phyloP scores from a whole-genome alignment of 1,140 invertebrate genomes.

The Pseudachorutes palmiensis region DNA sequence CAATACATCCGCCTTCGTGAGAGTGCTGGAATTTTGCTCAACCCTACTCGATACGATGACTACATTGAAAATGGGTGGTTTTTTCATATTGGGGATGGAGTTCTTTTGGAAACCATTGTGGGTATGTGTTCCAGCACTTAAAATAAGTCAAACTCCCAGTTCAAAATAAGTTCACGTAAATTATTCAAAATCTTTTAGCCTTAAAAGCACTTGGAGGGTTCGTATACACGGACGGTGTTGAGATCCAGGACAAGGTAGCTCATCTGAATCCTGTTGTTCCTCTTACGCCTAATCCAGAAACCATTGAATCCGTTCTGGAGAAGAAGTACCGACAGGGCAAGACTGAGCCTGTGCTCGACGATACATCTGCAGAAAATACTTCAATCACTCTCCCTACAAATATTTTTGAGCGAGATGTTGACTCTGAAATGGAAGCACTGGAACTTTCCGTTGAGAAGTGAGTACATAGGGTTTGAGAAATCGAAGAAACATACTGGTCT shows the following conservation, averaged over 20 bases:
- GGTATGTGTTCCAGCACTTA: neutral
- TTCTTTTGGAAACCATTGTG: neutral
- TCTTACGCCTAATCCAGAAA: neutral
- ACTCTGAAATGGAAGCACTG: neutral
- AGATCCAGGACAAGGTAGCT: neutral
- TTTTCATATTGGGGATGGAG: constrained; percentile 7
- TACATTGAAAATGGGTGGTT: neutral
- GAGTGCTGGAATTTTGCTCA: neutral
- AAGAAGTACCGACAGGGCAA: neutral
- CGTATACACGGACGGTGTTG: neutral
- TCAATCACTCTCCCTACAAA: neutral
- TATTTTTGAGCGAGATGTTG: neutral
- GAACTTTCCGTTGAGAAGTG: neutral
- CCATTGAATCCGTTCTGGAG: neutral
- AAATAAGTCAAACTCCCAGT: neutral
- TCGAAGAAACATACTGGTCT: neutral
- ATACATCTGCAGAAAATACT: neutral
- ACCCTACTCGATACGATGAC: neutral
- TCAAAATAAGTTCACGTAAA: neutral
- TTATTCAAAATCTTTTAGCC: neutral
- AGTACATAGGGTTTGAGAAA: neutral
- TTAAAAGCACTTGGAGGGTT: constrained; percentile 4
- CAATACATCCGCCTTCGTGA: neutral
- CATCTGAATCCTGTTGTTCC: neutral
- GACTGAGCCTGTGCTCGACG: neutral